Base-by-base conservation (phyloP, 2,888 invertebrate genomes). In the Scrobipalpa costella region DNA sequence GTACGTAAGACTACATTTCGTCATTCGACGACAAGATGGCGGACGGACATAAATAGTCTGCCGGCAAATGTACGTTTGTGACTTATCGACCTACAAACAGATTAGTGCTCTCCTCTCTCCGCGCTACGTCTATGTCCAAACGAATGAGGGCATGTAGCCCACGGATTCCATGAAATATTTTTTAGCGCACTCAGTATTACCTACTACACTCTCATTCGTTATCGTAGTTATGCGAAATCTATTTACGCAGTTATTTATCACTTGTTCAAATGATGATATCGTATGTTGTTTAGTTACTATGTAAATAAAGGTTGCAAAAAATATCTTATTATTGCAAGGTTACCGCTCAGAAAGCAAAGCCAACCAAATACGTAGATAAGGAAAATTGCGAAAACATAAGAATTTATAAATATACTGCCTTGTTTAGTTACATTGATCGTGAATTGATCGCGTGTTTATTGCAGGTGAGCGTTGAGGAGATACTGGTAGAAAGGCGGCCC, bases 381-480 rank as follows among this genome's bases (percentile, higher is more conserved):
- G n/a, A 52, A n/a, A 52, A 52, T 33, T 27, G 19, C 50, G 50
- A 50, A n/a, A 50, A 50, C 50, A 19, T 50, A 50, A 50, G 8
- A 50, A 21, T 8, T 19, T 50, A 19, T 50, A 21, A 50, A 50
- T 44, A 44, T 40, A 50, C 19, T 50, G 50, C 21, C 11, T 19
- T 50, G 50, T 50, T 50, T 17, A 50, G 21, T 84, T 83, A 81
- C 81, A 86, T 81, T 85, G 81, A 85, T 27, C 27, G 85, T 82
- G 82, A 83, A 85, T 83, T 87, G 84, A 86, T 88, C 82, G 86
- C 86, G 83, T 89, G 84, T 87, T 89, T 33, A 33, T 55, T 84
- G 80, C 89, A 91, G 90, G 90, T 91, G 84, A 90, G 81, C 85
- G 85, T 88, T 78, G 88, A 88, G 85, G 90, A 85, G 86, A 87